phyloP scores from a whole-genome alignment of 2,113 vertebrate genomes.

The Scopus umbretta region DNA sequence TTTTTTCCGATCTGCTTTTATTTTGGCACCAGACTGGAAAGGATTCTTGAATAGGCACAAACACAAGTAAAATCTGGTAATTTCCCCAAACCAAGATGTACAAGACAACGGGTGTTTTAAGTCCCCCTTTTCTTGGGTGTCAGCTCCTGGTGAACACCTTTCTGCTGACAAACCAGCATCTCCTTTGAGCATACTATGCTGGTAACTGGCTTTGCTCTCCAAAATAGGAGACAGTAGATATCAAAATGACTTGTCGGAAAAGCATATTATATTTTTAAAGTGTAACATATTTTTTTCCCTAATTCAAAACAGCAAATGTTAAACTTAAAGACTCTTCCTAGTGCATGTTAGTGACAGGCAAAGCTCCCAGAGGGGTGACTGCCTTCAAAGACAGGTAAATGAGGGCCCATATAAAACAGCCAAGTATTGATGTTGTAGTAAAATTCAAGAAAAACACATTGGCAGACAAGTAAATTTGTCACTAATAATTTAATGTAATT shows the following conservation, averaged over 20 bases:
- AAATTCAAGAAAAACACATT: constrained; percentile 84
- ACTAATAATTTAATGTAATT: constrained; percentile 87
- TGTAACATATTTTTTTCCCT: constrained; percentile 68
- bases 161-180: background rate
- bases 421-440: constrained; percentile 84
- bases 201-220: background rate
- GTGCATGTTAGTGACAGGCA: constrained; percentile 74
- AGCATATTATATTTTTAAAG: constrained; percentile 55
- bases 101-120: background rate
- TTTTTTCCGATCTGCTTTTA: background rate
- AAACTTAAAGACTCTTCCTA: constrained; percentile 72
- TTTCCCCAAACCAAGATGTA: background rate
- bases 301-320: constrained; percentile 69
- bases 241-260: constrained; percentile 26
- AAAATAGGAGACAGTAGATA: background rate
- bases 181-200: background rate
- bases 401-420: constrained; percentile 79
- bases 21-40: background rate
- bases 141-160: background rate
- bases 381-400: constrained; percentile 80
- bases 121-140: too few species aligned
- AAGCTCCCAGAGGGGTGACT: constrained; percentile 77
- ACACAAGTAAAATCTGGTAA: background rate
- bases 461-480: constrained; percentile 87
- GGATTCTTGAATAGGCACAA: background rate